A percentile compares a stretch with the other conserved stretches of the same genome.
Conservation (phyloP, 2,113 vertebrate species). For the Mirza zaza region DNA sequence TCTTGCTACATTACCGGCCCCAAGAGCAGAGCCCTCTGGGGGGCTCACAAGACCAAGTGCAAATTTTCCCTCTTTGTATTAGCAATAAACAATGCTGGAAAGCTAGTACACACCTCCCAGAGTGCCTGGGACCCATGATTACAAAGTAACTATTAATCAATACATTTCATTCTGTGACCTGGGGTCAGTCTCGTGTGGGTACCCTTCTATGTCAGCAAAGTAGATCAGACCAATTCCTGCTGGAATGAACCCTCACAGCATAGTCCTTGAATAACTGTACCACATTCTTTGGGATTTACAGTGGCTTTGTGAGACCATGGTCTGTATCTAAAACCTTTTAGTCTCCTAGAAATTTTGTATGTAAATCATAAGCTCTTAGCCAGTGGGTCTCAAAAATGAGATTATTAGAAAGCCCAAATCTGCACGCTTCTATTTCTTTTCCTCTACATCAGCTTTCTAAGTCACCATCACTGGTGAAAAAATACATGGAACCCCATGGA, state of each 20-base stretch:
- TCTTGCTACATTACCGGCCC: not conserved
- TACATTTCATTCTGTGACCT: no score
- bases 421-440: not conserved
- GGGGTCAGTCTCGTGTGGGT: not conserved
- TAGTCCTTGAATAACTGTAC: fast-evolving
- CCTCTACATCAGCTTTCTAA: not conserved
- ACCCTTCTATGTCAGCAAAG: not conserved
- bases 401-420: not conserved
- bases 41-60: not conserved
- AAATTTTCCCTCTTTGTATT: no score
- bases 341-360: not conserved
- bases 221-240: not conserved
- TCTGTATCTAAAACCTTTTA: not conserved
- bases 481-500: no score
- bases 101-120: no score
- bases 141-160: not conserved
- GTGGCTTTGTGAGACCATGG: not conserved
- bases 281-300: not conserved
- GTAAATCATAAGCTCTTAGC: not conserved
- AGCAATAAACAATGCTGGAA: not conserved
- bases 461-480: not conserved
- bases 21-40: not conserved
- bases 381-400: not conserved
- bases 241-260: not conserved
- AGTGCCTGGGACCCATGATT: not conserved